A percentile compares a stretch with the other conserved stretches of the same genome.
phyloP scores from a whole-genome alignment of 2,888 invertebrate genomes.

The Trissonchulus latispiculum region DNA sequence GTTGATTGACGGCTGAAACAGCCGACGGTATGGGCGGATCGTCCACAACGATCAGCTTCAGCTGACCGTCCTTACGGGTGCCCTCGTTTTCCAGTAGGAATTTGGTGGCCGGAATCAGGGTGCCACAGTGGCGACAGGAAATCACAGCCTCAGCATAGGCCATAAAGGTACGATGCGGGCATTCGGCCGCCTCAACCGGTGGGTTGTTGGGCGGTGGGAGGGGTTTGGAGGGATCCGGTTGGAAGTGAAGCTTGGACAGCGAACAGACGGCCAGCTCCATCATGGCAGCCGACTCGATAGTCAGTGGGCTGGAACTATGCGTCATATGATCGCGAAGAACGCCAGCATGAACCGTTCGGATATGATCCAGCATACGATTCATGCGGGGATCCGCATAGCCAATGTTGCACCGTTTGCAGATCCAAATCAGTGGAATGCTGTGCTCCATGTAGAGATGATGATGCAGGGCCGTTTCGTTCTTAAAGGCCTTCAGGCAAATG shows the following conservation, averaged over 20 bases:
- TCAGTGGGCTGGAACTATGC: not conserved
- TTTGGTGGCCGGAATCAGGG: slow-evolving; percentile 19
- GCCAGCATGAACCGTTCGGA: not conserved
- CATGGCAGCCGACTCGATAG: not conserved
- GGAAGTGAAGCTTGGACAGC: slow-evolving; percentile 19
- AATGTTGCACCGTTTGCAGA: slow-evolving; percentile 20
- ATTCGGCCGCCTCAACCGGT: not conserved
- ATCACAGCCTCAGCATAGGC: slow-evolving; percentile 20
- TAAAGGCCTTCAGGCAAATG: slow-evolving; percentile 15
- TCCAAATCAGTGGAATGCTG: not conserved
- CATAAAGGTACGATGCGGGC: slow-evolving; percentile 22
- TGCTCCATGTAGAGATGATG: slow-evolving; percentile 13
- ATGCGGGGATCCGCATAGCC: not conserved
- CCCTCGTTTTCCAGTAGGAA: slow-evolving; percentile 19
- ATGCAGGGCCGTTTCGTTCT: not conserved
- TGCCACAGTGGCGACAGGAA: slow-evolving; percentile 14
- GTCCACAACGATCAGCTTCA: slow-evolving; percentile 15
- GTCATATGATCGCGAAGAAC: no score
- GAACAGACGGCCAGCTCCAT: not conserved
- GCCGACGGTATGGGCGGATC: no score
- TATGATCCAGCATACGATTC: no score
- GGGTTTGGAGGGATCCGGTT: not conserved
- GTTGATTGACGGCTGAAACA: no score
- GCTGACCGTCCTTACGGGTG: not conserved
- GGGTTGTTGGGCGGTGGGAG: not conserved